phyloP scores from a whole-genome alignment of 2,797 vertebrate genomes.

The Triplophysa yarkandensis region DNA sequence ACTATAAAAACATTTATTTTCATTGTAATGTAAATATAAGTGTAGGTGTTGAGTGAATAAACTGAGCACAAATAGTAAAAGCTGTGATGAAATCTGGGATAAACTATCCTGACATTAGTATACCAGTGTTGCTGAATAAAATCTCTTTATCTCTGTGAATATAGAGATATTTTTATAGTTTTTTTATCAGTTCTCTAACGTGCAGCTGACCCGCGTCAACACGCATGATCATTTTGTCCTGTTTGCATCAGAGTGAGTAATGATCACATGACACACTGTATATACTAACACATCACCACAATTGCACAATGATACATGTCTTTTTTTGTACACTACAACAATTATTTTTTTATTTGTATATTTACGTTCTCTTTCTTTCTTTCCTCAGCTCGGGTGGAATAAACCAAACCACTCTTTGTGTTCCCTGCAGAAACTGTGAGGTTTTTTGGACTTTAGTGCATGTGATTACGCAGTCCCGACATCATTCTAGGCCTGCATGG shows the following conservation, averaged over 20 bases:
- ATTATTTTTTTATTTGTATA: slow-evolving; percentile 45
- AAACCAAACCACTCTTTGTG: slow-evolving; percentile 65
- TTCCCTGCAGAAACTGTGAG: slow-evolving; percentile 67
- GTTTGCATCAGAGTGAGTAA: slow-evolving; percentile 15
- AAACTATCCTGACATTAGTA: slow-evolving; percentile 7
- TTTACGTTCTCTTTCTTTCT: slow-evolving; percentile 57
- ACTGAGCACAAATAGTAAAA: slow-evolving; percentile 64
- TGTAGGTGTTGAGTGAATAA: slow-evolving; percentile 62
- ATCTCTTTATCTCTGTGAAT: slow-evolving; percentile 85
- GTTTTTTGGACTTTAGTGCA: slow-evolving; percentile 76
- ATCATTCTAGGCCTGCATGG: slow-evolving; percentile 75
- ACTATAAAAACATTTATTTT: slow-evolving; percentile 47
- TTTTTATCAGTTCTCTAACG: slow-evolving; percentile 64
- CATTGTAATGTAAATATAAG: slow-evolving; percentile 73
- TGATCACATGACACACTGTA: slow-evolving; percentile 5
- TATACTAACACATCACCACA: neutral
- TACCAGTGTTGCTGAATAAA: slow-evolving; percentile 34
- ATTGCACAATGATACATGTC: neutral
- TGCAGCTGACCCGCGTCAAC: slow-evolving; percentile 66
- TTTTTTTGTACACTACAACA: slow-evolving; percentile 48
- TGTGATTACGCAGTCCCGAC: slow-evolving; percentile 71
- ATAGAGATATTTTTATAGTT: slow-evolving; percentile 69
- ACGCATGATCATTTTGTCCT: slow-evolving; percentile 64
- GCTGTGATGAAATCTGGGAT: slow-evolving; percentile 22
- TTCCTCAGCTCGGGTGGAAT: slow-evolving; percentile 72